These are phyloP conservation scores for Caretta caretta DNA, from an alignment of 2,113 vertebrate species.

Conservation along the genomic window DNA sequence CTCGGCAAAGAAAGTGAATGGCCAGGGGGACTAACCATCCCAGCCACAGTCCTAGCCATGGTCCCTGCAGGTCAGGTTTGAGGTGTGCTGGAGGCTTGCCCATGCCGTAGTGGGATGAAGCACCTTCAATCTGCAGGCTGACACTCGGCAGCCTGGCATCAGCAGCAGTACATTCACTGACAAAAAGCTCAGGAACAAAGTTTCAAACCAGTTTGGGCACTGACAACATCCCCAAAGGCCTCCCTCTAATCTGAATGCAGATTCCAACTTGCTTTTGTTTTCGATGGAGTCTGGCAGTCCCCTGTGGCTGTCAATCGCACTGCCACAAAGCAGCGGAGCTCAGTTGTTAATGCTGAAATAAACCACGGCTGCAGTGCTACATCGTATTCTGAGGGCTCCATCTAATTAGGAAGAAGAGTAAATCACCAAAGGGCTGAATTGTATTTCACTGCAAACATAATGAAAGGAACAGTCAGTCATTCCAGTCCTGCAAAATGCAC, in stretches of 20 bases:
- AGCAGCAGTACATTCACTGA: neutral
- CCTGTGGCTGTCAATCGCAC: neutral
- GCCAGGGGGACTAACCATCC: neutral
- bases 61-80: fast-evolving
- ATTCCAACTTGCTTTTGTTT: neutral
- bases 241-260: neutral
- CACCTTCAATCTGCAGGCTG: neutral
- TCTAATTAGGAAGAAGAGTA: neutral
- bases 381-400: neutral
- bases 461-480: fast-evolving
- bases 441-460: fast-evolving
- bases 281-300: neutral
- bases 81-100: neutral
- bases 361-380: fast-evolving
- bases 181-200: neutral
- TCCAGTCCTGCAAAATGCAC: neutral
- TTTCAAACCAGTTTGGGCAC: neutral
- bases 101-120: neutral
- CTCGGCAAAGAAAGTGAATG: neutral
- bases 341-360: neutral
- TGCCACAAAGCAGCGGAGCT: neutral
- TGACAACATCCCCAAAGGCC: neutral
- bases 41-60: neutral
- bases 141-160: neutral
- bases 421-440: neutral